phyloP scores from a whole-genome alignment of 2,797 vertebrate genomes.

The Rhincodon typus region DNA sequence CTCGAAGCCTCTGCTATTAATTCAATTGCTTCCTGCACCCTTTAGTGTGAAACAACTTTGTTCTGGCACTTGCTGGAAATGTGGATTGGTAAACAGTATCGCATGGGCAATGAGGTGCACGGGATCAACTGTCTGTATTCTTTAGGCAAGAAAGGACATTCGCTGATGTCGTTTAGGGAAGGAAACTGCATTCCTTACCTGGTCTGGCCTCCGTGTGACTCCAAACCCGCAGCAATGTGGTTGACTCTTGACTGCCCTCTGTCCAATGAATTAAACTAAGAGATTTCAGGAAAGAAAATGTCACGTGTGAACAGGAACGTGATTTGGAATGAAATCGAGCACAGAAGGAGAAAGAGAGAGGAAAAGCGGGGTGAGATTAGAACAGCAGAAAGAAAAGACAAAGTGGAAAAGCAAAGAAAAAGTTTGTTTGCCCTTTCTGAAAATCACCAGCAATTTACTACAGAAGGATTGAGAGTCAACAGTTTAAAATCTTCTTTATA shows the following conservation, averaged over 20 bases:
- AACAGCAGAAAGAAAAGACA: background rate
- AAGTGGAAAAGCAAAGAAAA: background rate
- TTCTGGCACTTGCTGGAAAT: background rate
- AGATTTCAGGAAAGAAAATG: background rate
- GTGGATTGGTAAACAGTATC: background rate
- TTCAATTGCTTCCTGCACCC: background rate
- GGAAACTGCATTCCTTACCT: no score
- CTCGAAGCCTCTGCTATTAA: background rate
- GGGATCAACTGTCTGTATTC: background rate
- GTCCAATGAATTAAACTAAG: no score
- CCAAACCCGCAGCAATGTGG: no score
- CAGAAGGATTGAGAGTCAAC: background rate
- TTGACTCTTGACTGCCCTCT: no score
- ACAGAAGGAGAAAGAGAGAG: background rate
- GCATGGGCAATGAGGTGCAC: background rate
- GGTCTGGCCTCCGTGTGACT: no score
- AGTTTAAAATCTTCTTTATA: background rate
- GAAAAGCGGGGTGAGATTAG: background rate
- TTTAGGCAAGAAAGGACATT: background rate
- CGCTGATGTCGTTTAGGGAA: no score
- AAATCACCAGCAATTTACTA: background rate
- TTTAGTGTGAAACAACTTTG: background rate
- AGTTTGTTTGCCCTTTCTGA: background rate
- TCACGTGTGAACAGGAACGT: background rate
- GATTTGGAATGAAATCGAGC: background rate